Conservation (phyloP, 1,140 invertebrate genomes). For the Lethrus apterus region DNA sequence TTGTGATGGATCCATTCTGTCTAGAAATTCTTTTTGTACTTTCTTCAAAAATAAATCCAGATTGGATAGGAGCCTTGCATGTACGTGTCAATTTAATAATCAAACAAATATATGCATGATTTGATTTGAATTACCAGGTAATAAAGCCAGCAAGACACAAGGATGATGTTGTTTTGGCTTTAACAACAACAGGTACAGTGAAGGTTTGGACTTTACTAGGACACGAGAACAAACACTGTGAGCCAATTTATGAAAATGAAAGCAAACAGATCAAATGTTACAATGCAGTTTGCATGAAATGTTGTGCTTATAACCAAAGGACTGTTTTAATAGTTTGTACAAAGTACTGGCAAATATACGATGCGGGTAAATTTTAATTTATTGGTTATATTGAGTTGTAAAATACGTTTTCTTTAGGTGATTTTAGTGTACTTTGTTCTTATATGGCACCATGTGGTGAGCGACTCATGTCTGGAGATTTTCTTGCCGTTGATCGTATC, state of each 20-base stretch:
- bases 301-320: constrained; percentile 91
- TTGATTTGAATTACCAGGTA: too few relatives aligned
- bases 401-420: constrained; percentile 57
- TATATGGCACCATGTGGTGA: constrained; percentile 75
- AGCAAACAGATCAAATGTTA: constrained; percentile 93
- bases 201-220: constrained; percentile 96
- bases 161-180: constrained; percentile 93
- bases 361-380: constrained; percentile 46
- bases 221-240: constrained; percentile 76
- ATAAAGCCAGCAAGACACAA: constrained; percentile 80
- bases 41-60: constrained; percentile 92
- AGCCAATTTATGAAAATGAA: constrained; percentile 93
- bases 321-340: constrained; percentile 94
- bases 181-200: constrained; percentile 93
- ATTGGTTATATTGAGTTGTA: constrained; percentile 2
- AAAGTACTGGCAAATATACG: constrained; percentile 94
- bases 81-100: constrained; percentile 43
- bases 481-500: constrained; percentile 81
- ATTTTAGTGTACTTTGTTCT: constrained; percentile 90
- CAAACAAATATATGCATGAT: neutral
- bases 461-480: constrained; percentile 92
- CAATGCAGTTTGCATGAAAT: constrained; percentile 88
- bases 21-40: constrained; percentile 87
- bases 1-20: constrained; percentile 94
- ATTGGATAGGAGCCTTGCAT: constrained; percentile 97